Evolutionary conservation across 2,888 invertebrate genomes (phyloP).

Genomic region (Thymelicus lineola): DNA sequence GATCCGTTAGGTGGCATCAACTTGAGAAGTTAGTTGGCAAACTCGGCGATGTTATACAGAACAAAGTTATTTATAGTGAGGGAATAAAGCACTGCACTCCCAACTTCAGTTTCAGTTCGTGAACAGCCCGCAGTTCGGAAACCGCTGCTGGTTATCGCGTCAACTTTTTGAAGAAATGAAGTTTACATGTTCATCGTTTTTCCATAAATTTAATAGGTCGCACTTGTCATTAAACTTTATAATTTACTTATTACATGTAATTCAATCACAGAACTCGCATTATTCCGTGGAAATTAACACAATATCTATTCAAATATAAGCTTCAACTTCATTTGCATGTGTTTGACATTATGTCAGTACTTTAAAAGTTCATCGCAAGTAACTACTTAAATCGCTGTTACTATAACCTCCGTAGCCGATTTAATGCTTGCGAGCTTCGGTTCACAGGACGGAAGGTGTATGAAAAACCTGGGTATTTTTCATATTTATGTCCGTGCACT

Average conservation of each 20-base stretch:
- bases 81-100: constrained; percentile 65
- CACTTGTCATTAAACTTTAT: neutral
- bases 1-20: constrained; percentile 34
- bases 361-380: neutral
- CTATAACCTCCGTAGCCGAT: constrained; percentile 19
- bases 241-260: too few relatives aligned
- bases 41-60: constrained; percentile 48
- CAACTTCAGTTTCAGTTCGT: constrained; percentile 60
- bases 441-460: constrained; percentile 61
- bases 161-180: constrained; percentile 66
- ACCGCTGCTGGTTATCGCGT: constrained; percentile 67
- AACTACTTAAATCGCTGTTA: constrained; percentile 1
- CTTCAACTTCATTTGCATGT: too few relatives aligned
- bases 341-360: neutral
- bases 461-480: constrained; percentile 81
- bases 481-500: constrained; percentile 83
- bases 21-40: constrained; percentile 34
- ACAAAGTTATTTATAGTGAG: constrained; percentile 73
- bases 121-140: constrained; percentile 62
- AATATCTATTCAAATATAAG: too few relatives aligned
- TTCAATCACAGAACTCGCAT: too few relatives aligned
- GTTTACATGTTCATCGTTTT: constrained; percentile 47
- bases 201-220: constrained; percentile 18
- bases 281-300: too few relatives aligned
- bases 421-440: constrained; percentile 13